Evolutionary conservation across 2,797 vertebrate genomes (phyloP), one percentile per base, ranked within the genome.

Genomic region (Miichthys miiuy): DNA sequence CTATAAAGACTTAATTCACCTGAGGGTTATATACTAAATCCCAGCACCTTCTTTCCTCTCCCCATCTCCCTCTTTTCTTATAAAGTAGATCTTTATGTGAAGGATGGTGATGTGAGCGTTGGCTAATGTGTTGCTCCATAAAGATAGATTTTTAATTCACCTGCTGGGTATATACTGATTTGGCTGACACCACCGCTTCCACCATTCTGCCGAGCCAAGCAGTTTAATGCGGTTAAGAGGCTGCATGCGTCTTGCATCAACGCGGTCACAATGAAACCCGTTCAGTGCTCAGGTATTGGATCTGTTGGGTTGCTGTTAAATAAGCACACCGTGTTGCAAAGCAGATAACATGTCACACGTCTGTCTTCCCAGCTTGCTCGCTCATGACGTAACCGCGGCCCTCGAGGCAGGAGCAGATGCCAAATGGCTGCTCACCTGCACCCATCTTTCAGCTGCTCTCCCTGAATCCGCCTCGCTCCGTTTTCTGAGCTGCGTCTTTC

Each of bases 81-180:
- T 75, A 72, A 83, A 83, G 68, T 67, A 55, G 68, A 80, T 84
- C 71, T 92, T 89, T 87, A 89, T 83, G 79, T 89, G 88, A 87
- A 46, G 68, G 87, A 83, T 84, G 89, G 54, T 90, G 91, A 92
- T 90, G 87, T 85, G 86, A 91, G 84, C 80, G 79, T 88, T 87
- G 88, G 91, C 88, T 89, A 89, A 92, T 88, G 86, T 63, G 79
- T 80, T 81, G 83, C 87, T 83, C 88, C 80, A 90, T 92, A 91
- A 92, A 92, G 87, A 93, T 91, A 83, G 85, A 88, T 88, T 89
- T 92, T 91, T 91, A 91, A 92, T 93, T 85, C 83, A 92, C 85
- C 85, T 86, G 88, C 88, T 68, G 89, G 75, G 73, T 77, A 57
- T 79, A 69, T 61, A 65, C 73, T 80, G 81, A 83, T 81, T 84